Conservation (phyloP, 2,888 invertebrate species). For the Trypoxylon attenuatum region DNA sequence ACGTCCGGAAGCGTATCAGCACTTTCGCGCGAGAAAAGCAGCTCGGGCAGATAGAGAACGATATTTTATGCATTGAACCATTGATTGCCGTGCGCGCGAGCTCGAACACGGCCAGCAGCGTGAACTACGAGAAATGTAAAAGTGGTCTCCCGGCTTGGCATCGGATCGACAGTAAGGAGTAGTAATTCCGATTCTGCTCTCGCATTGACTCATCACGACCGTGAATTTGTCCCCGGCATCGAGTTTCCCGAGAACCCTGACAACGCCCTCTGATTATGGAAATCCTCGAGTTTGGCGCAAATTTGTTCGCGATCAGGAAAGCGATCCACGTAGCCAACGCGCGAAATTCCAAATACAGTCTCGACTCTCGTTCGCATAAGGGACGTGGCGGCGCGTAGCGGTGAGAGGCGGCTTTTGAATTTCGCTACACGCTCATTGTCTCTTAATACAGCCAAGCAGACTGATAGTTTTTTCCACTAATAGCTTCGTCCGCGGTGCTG, state of each 20-base stretch:
- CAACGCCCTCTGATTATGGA: constrained; percentile 38
- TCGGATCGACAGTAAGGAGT: neutral
- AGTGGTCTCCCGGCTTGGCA: neutral
- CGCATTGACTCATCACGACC: constrained; percentile 15
- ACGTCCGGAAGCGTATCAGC: too few species aligned
- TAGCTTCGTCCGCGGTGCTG: neutral
- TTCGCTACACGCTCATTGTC: neutral
- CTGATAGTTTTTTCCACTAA: neutral
- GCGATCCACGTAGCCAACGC: constrained; percentile 26
- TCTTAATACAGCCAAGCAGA: neutral
- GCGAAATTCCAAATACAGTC: neutral
- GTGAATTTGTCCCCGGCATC: constrained; percentile 36
- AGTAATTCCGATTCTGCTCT: neutral
- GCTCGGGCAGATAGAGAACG: too few species aligned
- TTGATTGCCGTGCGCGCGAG: too few species aligned
- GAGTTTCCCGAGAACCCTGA: constrained; percentile 26
- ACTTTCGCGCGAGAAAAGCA: too few species aligned
- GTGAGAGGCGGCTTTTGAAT: neutral
- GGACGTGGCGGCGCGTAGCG: neutral
- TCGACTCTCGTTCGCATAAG: neutral
- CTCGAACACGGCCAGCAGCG: too few species aligned
- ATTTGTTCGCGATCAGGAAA: constrained; percentile 33
- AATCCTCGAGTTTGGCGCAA: constrained; percentile 23
- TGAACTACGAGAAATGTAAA: neutral
- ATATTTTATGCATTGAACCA: neutral